Percentiles rank a stretch among this genome's conserved stretches.
phyloP scores from a whole-genome alignment of 2,113 vertebrate genomes.

The Eudorcas thomsonii region DNA sequence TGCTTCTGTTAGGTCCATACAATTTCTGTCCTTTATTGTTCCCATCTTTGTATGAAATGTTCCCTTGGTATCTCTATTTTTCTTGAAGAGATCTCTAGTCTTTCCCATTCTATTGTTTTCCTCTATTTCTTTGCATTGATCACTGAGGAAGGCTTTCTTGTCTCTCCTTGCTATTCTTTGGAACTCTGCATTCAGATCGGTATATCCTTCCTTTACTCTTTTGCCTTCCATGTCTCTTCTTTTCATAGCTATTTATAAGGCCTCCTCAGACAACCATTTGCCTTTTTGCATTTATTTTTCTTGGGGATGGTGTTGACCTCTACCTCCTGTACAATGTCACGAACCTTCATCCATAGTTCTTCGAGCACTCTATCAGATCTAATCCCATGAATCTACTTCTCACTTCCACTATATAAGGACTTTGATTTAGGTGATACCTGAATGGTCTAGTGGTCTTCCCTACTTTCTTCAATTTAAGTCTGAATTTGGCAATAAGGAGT shows the following conservation, averaged over 20 bases:
- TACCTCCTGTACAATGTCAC: not conserved
- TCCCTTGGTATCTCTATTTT: not conserved
- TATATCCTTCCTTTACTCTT: not conserved
- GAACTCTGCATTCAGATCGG: not conserved
- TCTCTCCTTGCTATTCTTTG: not conserved
- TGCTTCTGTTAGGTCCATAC: not conserved
- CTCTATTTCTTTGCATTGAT: not conserved
- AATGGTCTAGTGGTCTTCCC: not conserved
- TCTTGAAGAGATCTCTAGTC: not conserved
- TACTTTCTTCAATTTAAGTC: not conserved
- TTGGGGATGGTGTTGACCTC: not conserved
- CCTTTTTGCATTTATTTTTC: not conserved
- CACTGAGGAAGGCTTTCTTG: not conserved
- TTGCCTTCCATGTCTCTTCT: not conserved
- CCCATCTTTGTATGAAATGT: not conserved
- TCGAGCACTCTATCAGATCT: not conserved
- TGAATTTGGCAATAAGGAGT: not conserved
- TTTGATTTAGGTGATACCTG: not conserved
- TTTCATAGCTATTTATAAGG: not conserved
- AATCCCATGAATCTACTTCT: not conserved
- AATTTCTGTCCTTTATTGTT: not conserved
- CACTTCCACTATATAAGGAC: not conserved
- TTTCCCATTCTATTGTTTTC: not conserved
- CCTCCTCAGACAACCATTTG: not conserved
- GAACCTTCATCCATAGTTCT: not conserved